Evolutionary conservation across 2,113 vertebrate species (phyloP).

Genomic region (Puffinus mauretanicus): DNA sequence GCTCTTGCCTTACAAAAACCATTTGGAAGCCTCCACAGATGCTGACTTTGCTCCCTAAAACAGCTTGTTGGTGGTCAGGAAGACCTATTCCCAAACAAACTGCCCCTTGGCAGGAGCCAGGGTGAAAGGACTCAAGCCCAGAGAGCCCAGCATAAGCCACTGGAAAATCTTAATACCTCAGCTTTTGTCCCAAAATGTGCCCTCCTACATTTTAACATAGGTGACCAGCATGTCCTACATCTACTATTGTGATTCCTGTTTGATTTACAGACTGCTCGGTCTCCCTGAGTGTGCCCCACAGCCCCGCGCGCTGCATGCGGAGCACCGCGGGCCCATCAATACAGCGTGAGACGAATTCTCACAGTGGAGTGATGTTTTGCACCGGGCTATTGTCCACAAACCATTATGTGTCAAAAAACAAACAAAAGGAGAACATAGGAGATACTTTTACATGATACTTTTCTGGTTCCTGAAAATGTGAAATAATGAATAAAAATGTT

Average conservation of each 20-base stretch:
- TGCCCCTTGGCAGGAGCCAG: not conserved
- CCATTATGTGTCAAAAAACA: conserved; percentile 71
- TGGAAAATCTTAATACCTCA: not conserved
- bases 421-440: conserved; percentile 57
- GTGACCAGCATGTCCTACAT: not conserved
- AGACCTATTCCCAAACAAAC: not conserved
- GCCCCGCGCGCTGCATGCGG: not conserved
- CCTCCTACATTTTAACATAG: not conserved
- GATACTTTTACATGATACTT: conserved; percentile 51
- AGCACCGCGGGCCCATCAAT: not conserved
- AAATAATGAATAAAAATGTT: conserved; percentile 94
- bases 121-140: not conserved
- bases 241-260: not conserved
- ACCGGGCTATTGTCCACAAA: conserved; percentile 64
- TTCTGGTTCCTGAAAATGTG: conserved; percentile 77
- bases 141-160: not conserved
- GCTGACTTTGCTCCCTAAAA: not conserved
- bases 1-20: not conserved
- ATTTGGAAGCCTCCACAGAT: not conserved
- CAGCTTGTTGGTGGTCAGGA: not conserved
- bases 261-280: not conserved
- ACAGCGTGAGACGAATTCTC: not conserved
- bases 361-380: not conserved
- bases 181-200: not conserved
- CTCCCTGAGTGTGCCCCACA: not conserved